Evolutionary conservation across 2,113 vertebrate genomes (phyloP).

Genomic region (Engystomops pustulosus): DNA sequence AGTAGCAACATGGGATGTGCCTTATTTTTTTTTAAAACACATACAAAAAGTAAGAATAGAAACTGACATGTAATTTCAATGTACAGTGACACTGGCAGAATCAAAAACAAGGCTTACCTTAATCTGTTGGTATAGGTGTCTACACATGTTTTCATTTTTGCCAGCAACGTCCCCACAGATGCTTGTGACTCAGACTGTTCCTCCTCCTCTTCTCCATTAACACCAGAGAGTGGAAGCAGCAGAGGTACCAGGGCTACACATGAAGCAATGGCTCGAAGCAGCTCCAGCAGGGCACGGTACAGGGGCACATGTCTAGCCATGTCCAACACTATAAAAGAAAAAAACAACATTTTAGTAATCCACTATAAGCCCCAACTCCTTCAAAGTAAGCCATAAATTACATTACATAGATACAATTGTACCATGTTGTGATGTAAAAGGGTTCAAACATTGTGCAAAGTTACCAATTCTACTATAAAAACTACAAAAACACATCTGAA

Average conservation of each 20-base stretch:
- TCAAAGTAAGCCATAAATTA: no score
- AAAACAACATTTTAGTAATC: background rate
- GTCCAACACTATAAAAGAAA: conserved; percentile 82
- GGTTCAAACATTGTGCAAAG: no score
- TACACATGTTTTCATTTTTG: conserved; percentile 99
- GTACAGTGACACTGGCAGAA: no score
- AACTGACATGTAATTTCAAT: no score
- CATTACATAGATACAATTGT: no score
- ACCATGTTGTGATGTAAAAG: no score
- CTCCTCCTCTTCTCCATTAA: conserved; percentile 80
- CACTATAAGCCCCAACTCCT: background rate
- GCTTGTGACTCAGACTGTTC: conserved; percentile 89
- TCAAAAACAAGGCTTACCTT: conserved; percentile 76
- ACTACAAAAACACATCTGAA: no score
- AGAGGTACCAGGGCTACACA: conserved; percentile 90
- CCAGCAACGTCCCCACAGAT: conserved; percentile 93
- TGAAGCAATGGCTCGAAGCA: conserved; percentile 93
- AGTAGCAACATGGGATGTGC: no score
- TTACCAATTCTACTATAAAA: no score
- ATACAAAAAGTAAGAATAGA: no score
- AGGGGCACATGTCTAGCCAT: conserved; percentile 97
- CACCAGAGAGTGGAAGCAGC: conserved; percentile 88
- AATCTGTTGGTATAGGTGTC: conserved; percentile 97
- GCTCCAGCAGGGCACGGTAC: conserved; percentile 91
- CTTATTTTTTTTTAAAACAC: no score